Conservation (phyloP, 2,797 vertebrate species). For the Hippocampus kuda region DNA sequence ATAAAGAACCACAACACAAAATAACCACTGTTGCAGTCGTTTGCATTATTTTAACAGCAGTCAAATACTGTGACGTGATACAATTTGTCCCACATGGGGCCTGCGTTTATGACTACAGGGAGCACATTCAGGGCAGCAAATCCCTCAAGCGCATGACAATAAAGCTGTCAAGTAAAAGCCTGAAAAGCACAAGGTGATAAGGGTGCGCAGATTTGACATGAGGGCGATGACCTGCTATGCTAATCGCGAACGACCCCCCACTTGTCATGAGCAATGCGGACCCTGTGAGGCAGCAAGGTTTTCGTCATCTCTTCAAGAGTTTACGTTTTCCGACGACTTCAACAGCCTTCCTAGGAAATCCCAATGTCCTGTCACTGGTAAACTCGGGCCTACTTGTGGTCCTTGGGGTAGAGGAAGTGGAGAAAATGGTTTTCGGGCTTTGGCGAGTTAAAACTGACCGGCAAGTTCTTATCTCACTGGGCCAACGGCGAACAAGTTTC, state of each 20-base stretch:
- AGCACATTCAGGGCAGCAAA: background rate
- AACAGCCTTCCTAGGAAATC: too few relatives aligned
- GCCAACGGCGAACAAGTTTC: background rate
- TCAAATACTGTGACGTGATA: background rate
- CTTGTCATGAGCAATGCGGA: too few relatives aligned
- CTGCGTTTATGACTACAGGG: background rate
- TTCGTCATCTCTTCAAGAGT: too few relatives aligned
- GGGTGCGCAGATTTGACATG: background rate
- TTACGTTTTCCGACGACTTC: too few relatives aligned
- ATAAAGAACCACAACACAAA: too few relatives aligned
- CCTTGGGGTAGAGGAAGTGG: background rate
- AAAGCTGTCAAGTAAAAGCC: background rate
- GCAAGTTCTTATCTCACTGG: constrained; percentile 3
- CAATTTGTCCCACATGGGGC: background rate
- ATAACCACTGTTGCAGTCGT: background rate
- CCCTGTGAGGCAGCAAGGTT: too few relatives aligned
- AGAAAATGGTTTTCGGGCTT: background rate
- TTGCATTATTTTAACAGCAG: background rate
- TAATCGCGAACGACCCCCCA: background rate
- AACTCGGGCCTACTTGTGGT: too few relatives aligned
- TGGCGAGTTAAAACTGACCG: background rate
- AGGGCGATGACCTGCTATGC: background rate
- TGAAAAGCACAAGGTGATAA: background rate
- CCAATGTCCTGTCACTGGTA: too few relatives aligned
- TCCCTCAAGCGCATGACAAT: background rate